Evolutionary conservation across 2,797 vertebrate species (phyloP), one percentile per base, ranked within the genome.

Genomic region (Platalea minor): DNA sequence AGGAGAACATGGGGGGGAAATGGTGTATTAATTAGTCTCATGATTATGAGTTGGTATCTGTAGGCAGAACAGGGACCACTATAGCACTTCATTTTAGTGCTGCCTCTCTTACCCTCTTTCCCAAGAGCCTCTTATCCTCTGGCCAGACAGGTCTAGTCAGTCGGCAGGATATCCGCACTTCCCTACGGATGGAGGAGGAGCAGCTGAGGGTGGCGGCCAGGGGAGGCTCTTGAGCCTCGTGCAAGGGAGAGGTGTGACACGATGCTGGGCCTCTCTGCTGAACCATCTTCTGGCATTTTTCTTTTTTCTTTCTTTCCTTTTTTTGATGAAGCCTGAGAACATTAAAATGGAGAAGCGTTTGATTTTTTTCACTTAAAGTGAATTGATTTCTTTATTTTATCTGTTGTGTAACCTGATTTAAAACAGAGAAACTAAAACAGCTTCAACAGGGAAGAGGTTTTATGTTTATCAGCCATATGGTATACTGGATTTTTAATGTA

Each of bases 241-340:
- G 7, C 0, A 2, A 43, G 24, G 33, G 16, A n/a, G 11, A 59
- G 57, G 19, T 43, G 10, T 0, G 0, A 23, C 10, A 17, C 0
- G 0, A 41, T 68, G 50, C 56, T 23, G 31, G 82, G 28, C 33
- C 31, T 50, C 16, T 46, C n/a, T 91, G 64, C 73, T 91, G 35
- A 78, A 15, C 26, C 10, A 48, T 65, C 48, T 80, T 15, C 35
- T 51, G 33, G 33, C 37, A 37, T 64, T 79, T 51, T 46, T 60
- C 37, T 39, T 39, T 39, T 39, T 39, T 37, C 8, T 37, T 33
- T 17, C 4, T 10, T 31, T 15, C 7, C 7, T 19, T 6, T 37
- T 23, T 43, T 26, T 33, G 2, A n/a, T 73, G n/a, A 79, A 83
- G 17, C 21, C 25, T 26, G 57, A 57, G 41, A 65, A 76, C 31